phyloP scores from a whole-genome alignment of 2,888 invertebrate species.

The Perizoma flavofasciatum region DNA sequence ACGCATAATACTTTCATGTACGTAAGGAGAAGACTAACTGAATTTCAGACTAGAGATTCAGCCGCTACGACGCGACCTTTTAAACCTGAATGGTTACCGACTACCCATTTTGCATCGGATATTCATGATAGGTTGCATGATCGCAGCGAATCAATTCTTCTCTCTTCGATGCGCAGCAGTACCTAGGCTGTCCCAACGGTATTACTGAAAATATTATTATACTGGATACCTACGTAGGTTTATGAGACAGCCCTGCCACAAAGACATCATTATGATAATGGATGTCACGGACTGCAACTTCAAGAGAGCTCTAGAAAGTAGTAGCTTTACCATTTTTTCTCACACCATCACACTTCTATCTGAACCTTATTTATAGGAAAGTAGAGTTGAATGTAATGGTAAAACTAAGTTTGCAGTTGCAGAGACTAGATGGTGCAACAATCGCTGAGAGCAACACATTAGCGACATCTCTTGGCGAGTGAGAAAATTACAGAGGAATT shows the following conservation, averaged over 20 bases:
- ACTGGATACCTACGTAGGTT: background rate
- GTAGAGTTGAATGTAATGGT: conserved; percentile 38
- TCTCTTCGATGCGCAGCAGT: no score
- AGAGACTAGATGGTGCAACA: conserved; percentile 71
- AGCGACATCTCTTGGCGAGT: conserved; percentile 78
- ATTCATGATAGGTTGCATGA: no score
- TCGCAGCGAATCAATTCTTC: no score
- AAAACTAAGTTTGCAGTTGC: conserved; percentile 49
- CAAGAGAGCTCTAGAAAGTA: conserved; percentile 73
- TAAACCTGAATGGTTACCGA: no score
- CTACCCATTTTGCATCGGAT: no score
- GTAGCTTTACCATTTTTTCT: conserved; percentile 49
- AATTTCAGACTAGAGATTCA: no score
- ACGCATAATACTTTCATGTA: no score
- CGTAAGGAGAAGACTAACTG: no score
- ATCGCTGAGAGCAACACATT: conserved; percentile 75
- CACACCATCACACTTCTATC: conserved; percentile 36
- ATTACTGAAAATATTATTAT: no score
- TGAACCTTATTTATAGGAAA: conserved; percentile 18
- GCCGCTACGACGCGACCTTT: no score
- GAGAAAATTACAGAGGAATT: conserved; percentile 77
- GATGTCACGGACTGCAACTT: conserved; percentile 81
- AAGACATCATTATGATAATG: conserved; percentile 80
- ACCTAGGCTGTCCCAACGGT: no score
- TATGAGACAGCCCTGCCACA: conserved; percentile 59